Evolutionary conservation across 2,888 invertebrate species (phyloP), one percentile per base, ranked within the genome.

Genomic region (Amphipoea oculea): DNA sequence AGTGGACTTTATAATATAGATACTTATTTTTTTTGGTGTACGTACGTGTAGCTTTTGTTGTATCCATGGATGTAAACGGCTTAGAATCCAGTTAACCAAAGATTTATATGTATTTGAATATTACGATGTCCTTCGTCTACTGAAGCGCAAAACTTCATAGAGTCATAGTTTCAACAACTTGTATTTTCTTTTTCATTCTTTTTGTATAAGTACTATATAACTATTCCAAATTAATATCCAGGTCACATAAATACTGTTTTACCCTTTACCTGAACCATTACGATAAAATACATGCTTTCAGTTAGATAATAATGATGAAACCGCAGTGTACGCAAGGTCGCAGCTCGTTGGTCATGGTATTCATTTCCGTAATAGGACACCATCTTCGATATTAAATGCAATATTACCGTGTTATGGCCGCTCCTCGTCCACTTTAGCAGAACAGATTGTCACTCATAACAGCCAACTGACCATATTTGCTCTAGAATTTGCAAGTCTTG

Each of bases 351-450:
- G 90, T 93, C 93, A 93, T 92, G 91, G 91, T 90, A 91, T 91
- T 90, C 89, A 92, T 94, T 95, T 96, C 96, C 95, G 95, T 92
- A 94, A 95, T 90, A 86, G 78, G 91, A 95, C 89, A 92, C 93
- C 88, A 70, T 82, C 83, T 89, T 89, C 85, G 82, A 85, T 90
- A 90, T 90, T 90, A 90, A 90, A 91, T 92, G 88, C 89, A 89
- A 84, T 87, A 83, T 86, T 87, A 81, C 76, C 77, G 73, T 66
- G 67, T 78, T 88, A 81, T 73, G 73, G 81, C 79, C 73, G 76
- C 76, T 77, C 74, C 63, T 75, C 73, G 66, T 36, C 73, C 75
- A 75, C 70, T 80, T 73, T 67, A 77, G 57, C 71, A 70, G 62
- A 70, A 78, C 73, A 75, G 45, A 76, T 78, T 70, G 73, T 72